These are phyloP conservation scores for Scomberomorus guttatus DNA, from an alignment of 2,797 vertebrate genomes.

Conservation along the genomic window DNA sequence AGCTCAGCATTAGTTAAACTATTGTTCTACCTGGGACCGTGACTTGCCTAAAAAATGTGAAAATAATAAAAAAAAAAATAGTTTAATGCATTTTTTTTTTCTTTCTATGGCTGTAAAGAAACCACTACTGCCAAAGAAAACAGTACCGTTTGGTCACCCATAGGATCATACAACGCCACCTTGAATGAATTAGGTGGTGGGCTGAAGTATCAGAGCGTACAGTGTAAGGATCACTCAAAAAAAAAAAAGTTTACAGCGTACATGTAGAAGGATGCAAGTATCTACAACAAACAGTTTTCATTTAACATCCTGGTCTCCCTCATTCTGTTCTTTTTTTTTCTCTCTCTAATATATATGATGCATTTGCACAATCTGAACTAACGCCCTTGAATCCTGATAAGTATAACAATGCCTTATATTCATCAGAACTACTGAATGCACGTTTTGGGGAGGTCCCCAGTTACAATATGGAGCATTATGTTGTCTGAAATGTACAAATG, in stretches of 20 bases:
- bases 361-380: slow-evolving; percentile 86
- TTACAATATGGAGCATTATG: slow-evolving; percentile 79
- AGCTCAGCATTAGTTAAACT: slow-evolving; percentile 98
- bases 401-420: slow-evolving; percentile 91
- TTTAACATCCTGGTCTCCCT: slow-evolving; percentile 57
- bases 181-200: slow-evolving; percentile 67
- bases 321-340: slow-evolving; percentile 41
- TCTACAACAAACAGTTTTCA: slow-evolving; percentile 61
- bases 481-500: slow-evolving; percentile 75
- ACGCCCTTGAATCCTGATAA: slow-evolving; percentile 82
- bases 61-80: slow-evolving; percentile 71
- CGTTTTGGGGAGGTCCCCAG: slow-evolving; percentile 71
- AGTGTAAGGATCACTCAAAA: slow-evolving; percentile 71
- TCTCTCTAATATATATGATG: slow-evolving; percentile 73
- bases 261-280: slow-evolving; percentile 75
- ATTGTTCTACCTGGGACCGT: slow-evolving; percentile 77
- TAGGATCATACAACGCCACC: slow-evolving; percentile 80
- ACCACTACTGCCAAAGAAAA: slow-evolving; percentile 99
- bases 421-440: slow-evolving; percentile 89
- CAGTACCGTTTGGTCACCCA: slow-evolving; percentile 77
- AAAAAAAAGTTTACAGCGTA: slow-evolving; percentile 82
- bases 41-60: slow-evolving; percentile 89
- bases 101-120: slow-evolving; percentile 89
- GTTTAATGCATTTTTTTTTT: slow-evolving; percentile 78
- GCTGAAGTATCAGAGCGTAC: slow-evolving; percentile 63